These are phyloP conservation scores for Aphrocallistes beatrix DNA, from an alignment of 37 sponge, comb jelly and placozoan genomes.

Conservation along the genomic window DNA sequence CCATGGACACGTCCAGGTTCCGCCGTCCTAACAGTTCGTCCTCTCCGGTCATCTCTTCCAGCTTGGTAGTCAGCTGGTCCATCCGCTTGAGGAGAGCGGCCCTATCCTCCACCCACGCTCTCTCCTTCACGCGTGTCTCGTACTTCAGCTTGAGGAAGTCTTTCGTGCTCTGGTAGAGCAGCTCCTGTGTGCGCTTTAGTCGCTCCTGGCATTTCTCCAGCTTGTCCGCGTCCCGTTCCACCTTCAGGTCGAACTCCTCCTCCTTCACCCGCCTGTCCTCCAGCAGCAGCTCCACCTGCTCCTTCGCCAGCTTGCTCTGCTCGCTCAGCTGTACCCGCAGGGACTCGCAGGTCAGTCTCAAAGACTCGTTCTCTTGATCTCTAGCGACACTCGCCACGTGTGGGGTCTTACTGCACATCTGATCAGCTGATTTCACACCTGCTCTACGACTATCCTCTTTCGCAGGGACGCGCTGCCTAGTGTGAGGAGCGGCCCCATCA, in stretches of 20 bases:
- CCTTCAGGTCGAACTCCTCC: conserved; percentile 58
- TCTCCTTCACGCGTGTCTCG: conserved; percentile 61
- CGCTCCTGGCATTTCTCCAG: conserved; percentile 57
- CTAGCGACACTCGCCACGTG: neutral
- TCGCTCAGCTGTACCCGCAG: conserved; percentile 87
- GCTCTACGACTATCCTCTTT: neutral
- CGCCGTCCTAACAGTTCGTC: neutral
- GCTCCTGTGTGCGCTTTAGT: conserved; percentile 68
- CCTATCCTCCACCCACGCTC: conserved; percentile 79
- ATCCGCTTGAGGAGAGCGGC: conserved; percentile 66
- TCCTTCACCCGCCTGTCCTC: conserved; percentile 63
- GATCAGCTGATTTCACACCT: too few relatives aligned
- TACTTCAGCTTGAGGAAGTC: conserved; percentile 93
- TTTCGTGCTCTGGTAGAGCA: conserved; percentile 91
- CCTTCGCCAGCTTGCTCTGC: conserved; percentile 74
- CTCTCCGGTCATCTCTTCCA: conserved; percentile 29
- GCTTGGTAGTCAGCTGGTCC: conserved; percentile 48
- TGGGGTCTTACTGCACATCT: neutral
- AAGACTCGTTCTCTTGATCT: conserved; percentile 31
- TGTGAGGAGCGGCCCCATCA: too few relatives aligned
- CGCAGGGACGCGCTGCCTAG: neutral
- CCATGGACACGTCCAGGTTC: neutral
- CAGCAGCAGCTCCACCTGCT: conserved; percentile 80
- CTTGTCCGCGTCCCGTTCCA: conserved; percentile 50
- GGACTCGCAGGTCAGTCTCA: conserved; percentile 69